These are phyloP conservation scores for Pungitius pungitius DNA, from an alignment of 2,113 vertebrate genomes.

Conservation along the genomic window DNA sequence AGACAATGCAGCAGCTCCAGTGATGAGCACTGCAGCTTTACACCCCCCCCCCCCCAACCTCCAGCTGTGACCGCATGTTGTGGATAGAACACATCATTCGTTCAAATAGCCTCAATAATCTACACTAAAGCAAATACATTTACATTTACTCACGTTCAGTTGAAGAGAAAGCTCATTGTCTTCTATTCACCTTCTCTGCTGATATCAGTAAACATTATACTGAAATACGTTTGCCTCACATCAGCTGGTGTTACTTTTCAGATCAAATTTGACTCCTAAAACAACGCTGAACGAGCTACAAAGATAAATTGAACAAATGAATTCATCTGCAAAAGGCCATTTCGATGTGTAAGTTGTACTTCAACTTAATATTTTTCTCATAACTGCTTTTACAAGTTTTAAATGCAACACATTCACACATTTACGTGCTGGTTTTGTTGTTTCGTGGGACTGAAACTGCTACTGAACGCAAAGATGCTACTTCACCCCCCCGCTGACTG, in stretches of 20 bases:
- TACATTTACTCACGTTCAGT: background rate
- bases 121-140: background rate
- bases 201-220: background rate
- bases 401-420: background rate
- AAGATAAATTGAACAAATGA: background rate
- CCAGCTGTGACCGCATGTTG: constrained; percentile 46
- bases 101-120: constrained; percentile 4
- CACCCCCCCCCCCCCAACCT: background rate
- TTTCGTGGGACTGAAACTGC: background rate
- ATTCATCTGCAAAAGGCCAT: background rate
- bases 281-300: background rate
- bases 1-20: constrained; percentile 18
- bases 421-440: background rate
- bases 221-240: background rate
- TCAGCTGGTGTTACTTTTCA: background rate
- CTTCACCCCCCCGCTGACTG: background rate
- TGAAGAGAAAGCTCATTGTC: background rate
- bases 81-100: constrained; percentile 12
- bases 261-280: background rate
- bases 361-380: background rate
- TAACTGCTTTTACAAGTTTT: background rate
- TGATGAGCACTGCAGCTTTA: constrained; percentile 23
- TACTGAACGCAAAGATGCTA: background rate
- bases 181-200: too few species aligned
- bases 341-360: background rate